Percentiles rank a stretch among this genome's conserved stretches.
phyloP scores from a whole-genome alignment of 2,888 invertebrate genomes.

The Latrodectus hesperus region DNA sequence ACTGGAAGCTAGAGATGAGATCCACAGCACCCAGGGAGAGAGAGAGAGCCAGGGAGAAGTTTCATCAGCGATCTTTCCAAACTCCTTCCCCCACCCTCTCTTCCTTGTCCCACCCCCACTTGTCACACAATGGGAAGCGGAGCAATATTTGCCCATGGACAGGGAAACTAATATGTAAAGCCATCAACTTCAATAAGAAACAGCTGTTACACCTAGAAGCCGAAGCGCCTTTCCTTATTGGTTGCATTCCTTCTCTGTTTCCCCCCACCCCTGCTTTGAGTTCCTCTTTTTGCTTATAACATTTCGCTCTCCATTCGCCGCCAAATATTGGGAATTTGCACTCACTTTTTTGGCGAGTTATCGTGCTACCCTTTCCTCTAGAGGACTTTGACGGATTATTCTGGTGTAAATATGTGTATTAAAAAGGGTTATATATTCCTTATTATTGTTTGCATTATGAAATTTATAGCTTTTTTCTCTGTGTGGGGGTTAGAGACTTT shows the following conservation, averaged over 20 bases:
- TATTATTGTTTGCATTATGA: no score
- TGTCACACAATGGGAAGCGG: conserved; percentile 58
- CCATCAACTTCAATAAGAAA: conserved; percentile 69
- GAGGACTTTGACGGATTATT: no score
- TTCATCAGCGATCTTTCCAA: conserved; percentile 61
- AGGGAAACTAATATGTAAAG: conserved; percentile 69
- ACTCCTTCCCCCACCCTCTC: conserved; percentile 18
- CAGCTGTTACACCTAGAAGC: conserved; percentile 65
- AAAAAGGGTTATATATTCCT: no score
- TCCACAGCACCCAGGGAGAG: conserved; percentile 28
- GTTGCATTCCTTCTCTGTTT: conserved; percentile 41
- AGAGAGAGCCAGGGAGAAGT: conserved; percentile 34
- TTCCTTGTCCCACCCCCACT: conserved; percentile 26
- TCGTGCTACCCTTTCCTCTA: background rate
- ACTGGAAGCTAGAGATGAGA: conserved; percentile 35
- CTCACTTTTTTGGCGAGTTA: conserved; percentile 38
- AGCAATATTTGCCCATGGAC: conserved; percentile 67
- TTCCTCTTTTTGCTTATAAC: conserved; percentile 59
- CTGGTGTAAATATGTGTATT: no score
- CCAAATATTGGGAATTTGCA: conserved; percentile 28
- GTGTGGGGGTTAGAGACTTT: no score
- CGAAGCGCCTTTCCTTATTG: conserved; percentile 55
- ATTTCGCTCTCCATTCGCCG: conserved; percentile 12
- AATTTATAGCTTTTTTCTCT: no score
- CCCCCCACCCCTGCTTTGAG: background rate